Percentiles rank a stretch among this genome's conserved stretches.
phyloP scores from a whole-genome alignment of 2,113 vertebrate genomes.

The Gymnocephalus cernua region DNA sequence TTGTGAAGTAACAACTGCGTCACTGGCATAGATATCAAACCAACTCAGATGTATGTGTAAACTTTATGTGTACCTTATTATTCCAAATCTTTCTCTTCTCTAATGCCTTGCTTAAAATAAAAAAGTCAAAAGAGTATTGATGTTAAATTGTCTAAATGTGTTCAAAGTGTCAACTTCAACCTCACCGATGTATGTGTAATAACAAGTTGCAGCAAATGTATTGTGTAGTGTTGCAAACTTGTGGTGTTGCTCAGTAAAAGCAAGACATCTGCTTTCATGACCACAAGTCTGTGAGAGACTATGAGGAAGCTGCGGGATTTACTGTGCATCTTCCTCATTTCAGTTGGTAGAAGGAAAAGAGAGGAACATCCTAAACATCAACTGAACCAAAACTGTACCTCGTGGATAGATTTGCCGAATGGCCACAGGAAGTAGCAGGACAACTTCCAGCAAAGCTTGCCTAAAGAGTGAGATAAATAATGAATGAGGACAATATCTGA shows the following conservation, averaged over 20 bases:
- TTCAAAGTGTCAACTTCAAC: neutral
- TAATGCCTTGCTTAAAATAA: neutral
- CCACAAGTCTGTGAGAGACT: neutral
- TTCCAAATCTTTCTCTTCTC: neutral
- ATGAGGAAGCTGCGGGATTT: slow-evolving; percentile 13
- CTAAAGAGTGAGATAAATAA: slow-evolving; percentile 56
- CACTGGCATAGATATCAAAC: neutral
- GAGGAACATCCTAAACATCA: neutral
- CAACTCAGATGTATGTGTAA: neutral
- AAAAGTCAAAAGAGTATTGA: neutral
- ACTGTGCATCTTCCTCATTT: neutral
- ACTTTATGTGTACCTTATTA: neutral
- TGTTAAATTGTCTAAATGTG: neutral
- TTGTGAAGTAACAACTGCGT: neutral
- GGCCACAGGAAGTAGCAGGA: slow-evolving; percentile 90
- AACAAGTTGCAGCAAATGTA: neutral
- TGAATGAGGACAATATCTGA: neutral
- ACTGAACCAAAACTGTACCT: slow-evolving; percentile 63
- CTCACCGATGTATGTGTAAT: accelerated
- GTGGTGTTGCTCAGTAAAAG: neutral
- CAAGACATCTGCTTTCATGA: slow-evolving; percentile 27
- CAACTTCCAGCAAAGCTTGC: slow-evolving; percentile 85
- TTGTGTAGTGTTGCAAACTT: slow-evolving; percentile 4
- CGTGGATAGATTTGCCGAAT: slow-evolving; percentile 87
- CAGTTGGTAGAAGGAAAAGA: neutral